These are phyloP conservation scores for Hylaeus anthracinus DNA, from an alignment of 1,140 invertebrate genomes.

Conservation along the genomic window DNA sequence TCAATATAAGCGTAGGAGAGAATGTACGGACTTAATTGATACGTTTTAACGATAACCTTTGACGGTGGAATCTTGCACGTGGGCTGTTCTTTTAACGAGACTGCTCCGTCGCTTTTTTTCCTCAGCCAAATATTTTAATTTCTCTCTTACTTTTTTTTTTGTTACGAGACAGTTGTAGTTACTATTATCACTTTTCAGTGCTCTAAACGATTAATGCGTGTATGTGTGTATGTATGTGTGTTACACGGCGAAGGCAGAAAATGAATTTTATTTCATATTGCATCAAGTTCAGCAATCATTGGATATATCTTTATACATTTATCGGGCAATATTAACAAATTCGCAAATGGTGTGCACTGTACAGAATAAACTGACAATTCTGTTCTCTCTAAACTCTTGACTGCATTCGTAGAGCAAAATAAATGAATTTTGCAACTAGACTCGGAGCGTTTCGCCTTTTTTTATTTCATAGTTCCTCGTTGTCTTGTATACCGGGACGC, in stretches of 20 bases:
- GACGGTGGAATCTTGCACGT: constrained; percentile 17
- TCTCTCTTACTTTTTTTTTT: not conserved
- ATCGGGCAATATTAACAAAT: constrained; percentile 16
- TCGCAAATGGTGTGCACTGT: constrained; percentile 42
- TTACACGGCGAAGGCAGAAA: constrained; percentile 45
- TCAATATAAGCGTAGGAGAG: constrained; percentile 66
- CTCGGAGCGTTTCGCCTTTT: constrained; percentile 32
- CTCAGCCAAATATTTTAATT: constrained; percentile 24
- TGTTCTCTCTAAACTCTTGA: constrained; percentile 47
- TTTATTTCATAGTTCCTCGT: constrained; percentile 41
- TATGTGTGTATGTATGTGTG: constrained; percentile 32
- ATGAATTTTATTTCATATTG: constrained; percentile 24
- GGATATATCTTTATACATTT: constrained; percentile 29
- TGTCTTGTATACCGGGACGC: not conserved
- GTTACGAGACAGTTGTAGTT: constrained; percentile 42
- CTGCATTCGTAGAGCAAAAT: constrained; percentile 62
- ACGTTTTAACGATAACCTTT: constrained; percentile 57
- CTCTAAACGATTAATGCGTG: constrained; percentile 41
- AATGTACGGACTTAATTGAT: constrained; percentile 63
- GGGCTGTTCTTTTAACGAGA: constrained; percentile 13
- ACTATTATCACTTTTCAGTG: constrained; percentile 45
- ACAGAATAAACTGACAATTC: constrained; percentile 50
- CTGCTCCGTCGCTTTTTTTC: constrained; percentile 15
- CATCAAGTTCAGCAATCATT: constrained; percentile 32
- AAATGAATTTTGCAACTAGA: constrained; percentile 65